Base-by-base conservation (phyloP, 1,140 invertebrate genomes). In the Zaprionus ornatus region DNA sequence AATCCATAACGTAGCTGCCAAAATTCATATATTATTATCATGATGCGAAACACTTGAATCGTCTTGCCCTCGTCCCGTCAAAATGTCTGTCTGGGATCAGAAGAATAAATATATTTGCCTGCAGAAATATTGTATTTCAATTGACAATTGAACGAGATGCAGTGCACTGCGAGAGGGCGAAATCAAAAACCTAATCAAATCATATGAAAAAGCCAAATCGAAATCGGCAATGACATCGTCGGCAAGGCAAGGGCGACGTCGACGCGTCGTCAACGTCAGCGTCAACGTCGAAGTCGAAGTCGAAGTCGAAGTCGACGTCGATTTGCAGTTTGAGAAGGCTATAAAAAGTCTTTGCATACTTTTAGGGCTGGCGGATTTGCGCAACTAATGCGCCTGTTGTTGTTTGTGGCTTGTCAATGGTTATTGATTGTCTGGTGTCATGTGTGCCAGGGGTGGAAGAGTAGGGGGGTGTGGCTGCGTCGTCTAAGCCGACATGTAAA, bases 401-500 rank as follows among this genome's bases (percentile, higher is more conserved):
- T 77, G 65, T 78, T 81, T 85, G 82, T 85, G 78, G 82, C 81
- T 81, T 85, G 82, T 85, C 82, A 85, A 85, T 85, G 82, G 82
- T 85, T 85, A 85, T 85, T 85, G 82, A 85, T 85, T 85, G 82
- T 85, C 82, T 85, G 82, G 82, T 85, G 78, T 85, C 82, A 85
- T 85, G 82, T 78, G 81, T 74, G 72, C 52, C 25, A 32, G 10
- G 7, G 29, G 32, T 12, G 21, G 63, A 37, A 75, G 42, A 55
- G 60, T 3, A 29, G 40, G 32, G 45, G 17, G 32, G 32, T 7
- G 35, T 42, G 32, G 23, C 23, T 17, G 23, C 59, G 10, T 40
- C 45, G 59, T 71, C 60, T 75, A 71, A 75, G 73, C 66, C 57
- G 48, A 32, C 60, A 55, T 79, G 76, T 77, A 76, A 66, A 64